Conservation (phyloP, 2,797 vertebrate species). For the Brotula barbata region DNA sequence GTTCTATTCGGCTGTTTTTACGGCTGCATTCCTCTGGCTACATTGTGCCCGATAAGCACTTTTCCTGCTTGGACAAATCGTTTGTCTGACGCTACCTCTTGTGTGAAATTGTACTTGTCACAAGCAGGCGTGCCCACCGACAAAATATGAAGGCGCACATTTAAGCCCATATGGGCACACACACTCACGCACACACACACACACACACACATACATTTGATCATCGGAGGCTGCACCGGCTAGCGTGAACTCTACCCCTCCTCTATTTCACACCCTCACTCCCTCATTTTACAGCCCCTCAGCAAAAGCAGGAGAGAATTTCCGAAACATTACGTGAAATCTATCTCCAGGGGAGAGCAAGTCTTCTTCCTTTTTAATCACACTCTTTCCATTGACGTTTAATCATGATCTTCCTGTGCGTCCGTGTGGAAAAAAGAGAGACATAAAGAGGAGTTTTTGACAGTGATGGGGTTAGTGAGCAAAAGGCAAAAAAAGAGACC, state of each 20-base stretch:
- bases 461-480: constrained; percentile 59
- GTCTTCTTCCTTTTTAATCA: constrained; percentile 61
- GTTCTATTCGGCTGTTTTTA: constrained; percentile 21
- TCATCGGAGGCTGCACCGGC: constrained; percentile 9
- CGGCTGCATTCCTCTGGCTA: constrained; percentile 13
- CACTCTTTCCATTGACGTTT: constrained; percentile 41
- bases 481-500: constrained; percentile 58
- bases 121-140: constrained; percentile 34
- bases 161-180: constrained; percentile 21
- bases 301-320: constrained; percentile 17
- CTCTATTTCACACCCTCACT: constrained; percentile 36
- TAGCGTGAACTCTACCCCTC: background rate
- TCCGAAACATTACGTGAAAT: constrained; percentile 50
- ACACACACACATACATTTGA: constrained; percentile 21
- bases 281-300: constrained; percentile 33
- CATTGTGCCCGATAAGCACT: constrained; percentile 62
- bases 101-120: constrained; percentile 73
- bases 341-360: constrained; percentile 41
- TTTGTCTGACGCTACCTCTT: constrained; percentile 55
- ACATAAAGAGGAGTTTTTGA: constrained; percentile 18
- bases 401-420: constrained; percentile 43
- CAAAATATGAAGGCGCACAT: constrained; percentile 46
- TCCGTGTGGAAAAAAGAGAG: background rate
- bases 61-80: constrained; percentile 44
- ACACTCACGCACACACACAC: constrained; percentile 21